Percentiles rank a stretch among this genome's conserved stretches.
Evolutionary conservation across 2,113 vertebrate species (phyloP).

Genomic region (Ciconia stormi): DNA sequence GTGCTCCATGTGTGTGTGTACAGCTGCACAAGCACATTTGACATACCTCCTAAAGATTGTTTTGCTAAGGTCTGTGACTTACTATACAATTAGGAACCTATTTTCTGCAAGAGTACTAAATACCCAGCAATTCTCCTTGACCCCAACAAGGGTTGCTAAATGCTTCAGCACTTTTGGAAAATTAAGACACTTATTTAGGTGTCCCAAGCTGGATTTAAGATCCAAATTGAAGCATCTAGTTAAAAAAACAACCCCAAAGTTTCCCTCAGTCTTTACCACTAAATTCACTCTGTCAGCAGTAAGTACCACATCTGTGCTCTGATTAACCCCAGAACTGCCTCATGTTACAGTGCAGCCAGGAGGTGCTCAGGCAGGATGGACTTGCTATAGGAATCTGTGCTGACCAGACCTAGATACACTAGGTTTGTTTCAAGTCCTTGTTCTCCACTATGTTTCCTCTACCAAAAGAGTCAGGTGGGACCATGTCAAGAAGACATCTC

Average conservation of each 20-base stretch:
- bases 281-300: background rate
- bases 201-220: background rate
- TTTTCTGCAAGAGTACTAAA: background rate
- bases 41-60: background rate
- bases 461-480: background rate
- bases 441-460: background rate
- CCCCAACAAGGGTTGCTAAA: background rate
- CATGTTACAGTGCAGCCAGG: background rate
- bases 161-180: background rate
- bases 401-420: background rate
- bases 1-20: background rate
- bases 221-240: background rate
- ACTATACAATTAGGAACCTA: background rate
- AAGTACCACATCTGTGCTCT: background rate
- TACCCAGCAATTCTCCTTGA: background rate
- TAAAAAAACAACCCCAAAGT: background rate
- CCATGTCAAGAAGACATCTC: background rate
- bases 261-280: background rate
- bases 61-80: background rate
- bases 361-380: background rate
- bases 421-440: background rate
- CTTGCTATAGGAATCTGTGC: background rate
- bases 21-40: background rate
- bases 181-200: background rate
- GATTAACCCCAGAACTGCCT: background rate